Percentiles rank a stretch among this genome's conserved stretches.
phyloP scores from a whole-genome alignment of 2,113 vertebrate species.

The Psilopsiagon aurifrons region DNA sequence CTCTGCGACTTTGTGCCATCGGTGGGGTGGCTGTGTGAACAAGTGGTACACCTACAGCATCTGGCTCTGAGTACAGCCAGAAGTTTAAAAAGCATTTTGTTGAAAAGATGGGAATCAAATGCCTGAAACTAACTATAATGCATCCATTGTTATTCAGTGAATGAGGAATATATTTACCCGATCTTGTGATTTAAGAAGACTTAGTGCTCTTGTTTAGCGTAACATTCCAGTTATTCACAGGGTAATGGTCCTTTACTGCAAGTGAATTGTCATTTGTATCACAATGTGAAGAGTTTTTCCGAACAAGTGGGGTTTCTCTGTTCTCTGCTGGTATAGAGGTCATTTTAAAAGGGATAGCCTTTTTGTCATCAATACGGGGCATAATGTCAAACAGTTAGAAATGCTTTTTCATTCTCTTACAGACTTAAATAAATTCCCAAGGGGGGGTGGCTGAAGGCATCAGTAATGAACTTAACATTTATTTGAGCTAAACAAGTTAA shows the following conservation, averaged over 20 bases:
- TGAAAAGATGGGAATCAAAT: conserved; percentile 11
- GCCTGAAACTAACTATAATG: neutral
- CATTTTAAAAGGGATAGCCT: neutral
- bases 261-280: neutral
- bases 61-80: neutral
- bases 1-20: neutral
- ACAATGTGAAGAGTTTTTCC: neutral
- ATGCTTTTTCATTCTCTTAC: neutral
- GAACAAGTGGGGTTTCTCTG: neutral
- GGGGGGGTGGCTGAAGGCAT: neutral
- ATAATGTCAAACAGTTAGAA: neutral
- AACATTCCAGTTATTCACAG: conserved; percentile 4
- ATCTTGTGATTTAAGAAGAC: conserved; percentile 32
- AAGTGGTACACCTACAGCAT: neutral
- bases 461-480: neutral
- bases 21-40: neutral
- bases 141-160: neutral
- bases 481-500: neutral
- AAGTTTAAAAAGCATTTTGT: neutral
- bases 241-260: neutral
- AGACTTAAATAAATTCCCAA: neutral
- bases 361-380: neutral
- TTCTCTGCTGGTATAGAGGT: neutral
- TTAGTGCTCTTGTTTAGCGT: conserved; percentile 5
- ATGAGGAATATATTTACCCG: conserved; percentile 31